Evolutionary conservation across 2,113 vertebrate genomes (phyloP).

Genomic region (Callipepla californica): DNA sequence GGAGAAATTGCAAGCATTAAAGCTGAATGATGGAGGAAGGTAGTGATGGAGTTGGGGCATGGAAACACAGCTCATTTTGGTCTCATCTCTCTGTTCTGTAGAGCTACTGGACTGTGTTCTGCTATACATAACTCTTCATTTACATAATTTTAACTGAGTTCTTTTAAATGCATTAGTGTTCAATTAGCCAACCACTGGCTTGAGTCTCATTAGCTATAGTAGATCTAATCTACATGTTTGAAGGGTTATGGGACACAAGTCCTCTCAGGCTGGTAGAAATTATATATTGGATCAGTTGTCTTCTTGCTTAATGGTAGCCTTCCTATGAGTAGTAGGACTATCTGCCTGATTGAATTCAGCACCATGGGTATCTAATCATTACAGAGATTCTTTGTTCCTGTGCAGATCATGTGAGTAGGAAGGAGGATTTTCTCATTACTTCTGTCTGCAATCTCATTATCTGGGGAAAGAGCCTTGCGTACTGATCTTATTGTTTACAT

Average conservation of each 20-base stretch:
- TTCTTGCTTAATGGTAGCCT: not conserved
- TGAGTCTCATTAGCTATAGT: not conserved
- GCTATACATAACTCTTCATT: not conserved
- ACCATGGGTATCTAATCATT: not conserved
- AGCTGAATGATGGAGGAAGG: not conserved
- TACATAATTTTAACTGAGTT: not conserved
- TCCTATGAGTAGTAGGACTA: not conserved
- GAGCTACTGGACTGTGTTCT: not conserved
- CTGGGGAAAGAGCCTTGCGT: not conserved
- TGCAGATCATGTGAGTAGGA: not conserved
- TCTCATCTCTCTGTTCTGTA: not conserved
- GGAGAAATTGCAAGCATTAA: not conserved
- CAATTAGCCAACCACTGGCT: not conserved
- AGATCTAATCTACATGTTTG: not conserved
- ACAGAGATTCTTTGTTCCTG: not conserved
- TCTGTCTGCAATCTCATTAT: not conserved
- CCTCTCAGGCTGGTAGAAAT: not conserved
- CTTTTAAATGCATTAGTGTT: not conserved
- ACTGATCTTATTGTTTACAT: not conserved
- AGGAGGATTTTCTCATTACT: not conserved
- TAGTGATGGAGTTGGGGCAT: not conserved
- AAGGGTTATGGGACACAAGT: not conserved
- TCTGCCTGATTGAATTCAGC: not conserved
- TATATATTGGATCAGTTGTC: fast-evolving
- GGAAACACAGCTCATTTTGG: not conserved